Percentiles rank a stretch among this genome's conserved stretches.
Conservation (phyloP, 2,888 invertebrate genomes). For the Zaprionus bogoriensis region DNA sequence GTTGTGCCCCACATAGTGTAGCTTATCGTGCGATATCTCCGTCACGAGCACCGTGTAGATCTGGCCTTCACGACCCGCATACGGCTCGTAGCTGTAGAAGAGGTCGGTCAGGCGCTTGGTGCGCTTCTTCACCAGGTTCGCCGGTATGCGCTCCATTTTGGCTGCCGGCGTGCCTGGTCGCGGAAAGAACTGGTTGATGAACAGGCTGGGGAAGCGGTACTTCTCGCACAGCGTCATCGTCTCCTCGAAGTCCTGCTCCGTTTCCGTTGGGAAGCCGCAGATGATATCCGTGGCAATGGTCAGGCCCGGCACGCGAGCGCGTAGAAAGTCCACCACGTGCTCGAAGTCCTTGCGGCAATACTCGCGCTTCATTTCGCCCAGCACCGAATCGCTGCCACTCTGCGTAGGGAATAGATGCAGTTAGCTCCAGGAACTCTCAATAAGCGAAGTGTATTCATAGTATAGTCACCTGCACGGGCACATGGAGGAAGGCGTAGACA, state of each 20-base stretch:
- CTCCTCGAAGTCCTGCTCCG: slow-evolving; percentile 93
- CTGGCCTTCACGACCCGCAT: slow-evolving; percentile 86
- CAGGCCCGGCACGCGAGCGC: slow-evolving; percentile 91
- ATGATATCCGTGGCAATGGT: slow-evolving; percentile 99
- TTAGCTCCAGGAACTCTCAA: neutral
- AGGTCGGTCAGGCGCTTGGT: slow-evolving; percentile 94
- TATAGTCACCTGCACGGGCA: slow-evolving; percentile 95
- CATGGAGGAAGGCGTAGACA: slow-evolving; percentile 97
- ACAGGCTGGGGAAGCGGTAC: slow-evolving; percentile 95
- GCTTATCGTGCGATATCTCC: slow-evolving; percentile 95
- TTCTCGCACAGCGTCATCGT: slow-evolving; percentile 92
- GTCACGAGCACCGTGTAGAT: slow-evolving; percentile 92
- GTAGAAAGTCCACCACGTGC: slow-evolving; percentile 92
- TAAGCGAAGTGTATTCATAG: no score
- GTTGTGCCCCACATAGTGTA: slow-evolving; percentile 96
- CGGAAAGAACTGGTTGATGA: slow-evolving; percentile 99
- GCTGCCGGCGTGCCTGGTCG: slow-evolving; percentile 98
- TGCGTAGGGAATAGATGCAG: neutral
- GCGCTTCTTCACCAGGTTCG: slow-evolving; percentile 93
- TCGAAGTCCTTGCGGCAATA: slow-evolving; percentile 95
- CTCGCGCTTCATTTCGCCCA: slow-evolving; percentile 98
- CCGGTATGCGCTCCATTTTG: slow-evolving; percentile 91
- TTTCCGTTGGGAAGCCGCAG: slow-evolving; percentile 99
- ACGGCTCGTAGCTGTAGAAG: slow-evolving; percentile 95
- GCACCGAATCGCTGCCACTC: slow-evolving; percentile 96